Conservation (phyloP, 2,797 vertebrate species). For the Leuciscus waleckii region DNA sequence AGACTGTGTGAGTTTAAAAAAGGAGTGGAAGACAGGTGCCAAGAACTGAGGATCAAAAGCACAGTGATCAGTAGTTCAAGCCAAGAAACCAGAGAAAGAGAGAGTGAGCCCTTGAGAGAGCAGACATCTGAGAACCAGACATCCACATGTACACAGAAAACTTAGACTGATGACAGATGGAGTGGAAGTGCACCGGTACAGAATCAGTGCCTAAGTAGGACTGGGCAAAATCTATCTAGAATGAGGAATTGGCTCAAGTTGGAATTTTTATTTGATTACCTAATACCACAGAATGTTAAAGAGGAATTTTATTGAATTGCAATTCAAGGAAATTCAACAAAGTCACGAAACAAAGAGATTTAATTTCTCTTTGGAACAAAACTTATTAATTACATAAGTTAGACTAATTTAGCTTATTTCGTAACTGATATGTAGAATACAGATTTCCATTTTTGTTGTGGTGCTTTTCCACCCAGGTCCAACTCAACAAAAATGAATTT, state of each 20-base stretch:
- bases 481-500: too few species aligned
- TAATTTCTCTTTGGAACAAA: neutral
- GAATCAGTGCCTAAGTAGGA: neutral
- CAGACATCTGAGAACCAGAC: constrained; percentile 25
- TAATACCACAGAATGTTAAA: too few species aligned
- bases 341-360: neutral
- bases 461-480: neutral
- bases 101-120: constrained; percentile 12
- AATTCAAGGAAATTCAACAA: neutral
- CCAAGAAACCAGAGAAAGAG: constrained; percentile 31
- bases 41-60: constrained; percentile 48
- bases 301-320: neutral
- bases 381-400: neutral
- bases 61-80: constrained; percentile 34
- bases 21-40: constrained; percentile 37
- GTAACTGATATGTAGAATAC: neutral
- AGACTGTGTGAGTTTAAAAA: constrained; percentile 12
- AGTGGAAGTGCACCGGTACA: neutral
- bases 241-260: neutral
- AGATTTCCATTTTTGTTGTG: neutral
- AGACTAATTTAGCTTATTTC: neutral
- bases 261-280: neutral
- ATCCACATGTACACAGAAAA: constrained; percentile 18
- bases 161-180: constrained; percentile 9
- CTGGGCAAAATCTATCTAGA: neutral